These are phyloP conservation scores for Bombus ignitus DNA, from an alignment of 1,140 invertebrate species.

Conservation along the genomic window DNA sequence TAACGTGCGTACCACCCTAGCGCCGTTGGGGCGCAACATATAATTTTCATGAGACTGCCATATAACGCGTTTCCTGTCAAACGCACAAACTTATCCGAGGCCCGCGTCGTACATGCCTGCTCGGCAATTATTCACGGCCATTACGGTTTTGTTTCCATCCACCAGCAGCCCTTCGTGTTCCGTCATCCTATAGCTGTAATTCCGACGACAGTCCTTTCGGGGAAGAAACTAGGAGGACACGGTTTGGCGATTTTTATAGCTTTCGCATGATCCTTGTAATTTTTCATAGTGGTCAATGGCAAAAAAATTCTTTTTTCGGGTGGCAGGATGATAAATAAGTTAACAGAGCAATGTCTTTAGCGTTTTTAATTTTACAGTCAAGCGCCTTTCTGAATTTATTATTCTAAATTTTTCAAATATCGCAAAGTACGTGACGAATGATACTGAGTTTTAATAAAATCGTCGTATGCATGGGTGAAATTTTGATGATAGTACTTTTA, in stretches of 20 bases:
- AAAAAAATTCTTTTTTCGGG: too few species aligned
- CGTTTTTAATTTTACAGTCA: too few species aligned
- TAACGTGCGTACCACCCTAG: slow-evolving; percentile 34
- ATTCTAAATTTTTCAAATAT: too few species aligned
- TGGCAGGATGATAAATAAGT: too few species aligned
- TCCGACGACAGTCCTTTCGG: neutral
- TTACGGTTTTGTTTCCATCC: neutral
- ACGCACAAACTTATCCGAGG: slow-evolving; percentile 38
- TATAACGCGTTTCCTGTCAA: slow-evolving; percentile 39
- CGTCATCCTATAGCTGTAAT: neutral
- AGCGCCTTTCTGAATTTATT: too few species aligned
- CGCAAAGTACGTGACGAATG: too few species aligned
- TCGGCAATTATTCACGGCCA: slow-evolving; percentile 28
- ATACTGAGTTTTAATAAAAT: too few species aligned
- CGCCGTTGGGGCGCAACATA: slow-evolving; percentile 26
- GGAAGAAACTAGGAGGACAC: neutral
- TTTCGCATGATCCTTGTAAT: too few species aligned
- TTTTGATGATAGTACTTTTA: too few species aligned
- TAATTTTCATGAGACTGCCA: slow-evolving; percentile 42
- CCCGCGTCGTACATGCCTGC: neutral
- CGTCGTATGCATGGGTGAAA: too few species aligned
- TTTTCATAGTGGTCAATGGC: too few species aligned
- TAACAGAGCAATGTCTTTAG: too few species aligned
- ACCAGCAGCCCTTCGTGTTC: neutral
- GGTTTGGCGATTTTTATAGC: neutral